A percentile compares a stretch with the other conserved stretches of the same genome.
These are phyloP conservation scores for Dicaeum eximium DNA, from an alignment of 2,113 vertebrate genomes.

Conservation along the genomic window DNA sequence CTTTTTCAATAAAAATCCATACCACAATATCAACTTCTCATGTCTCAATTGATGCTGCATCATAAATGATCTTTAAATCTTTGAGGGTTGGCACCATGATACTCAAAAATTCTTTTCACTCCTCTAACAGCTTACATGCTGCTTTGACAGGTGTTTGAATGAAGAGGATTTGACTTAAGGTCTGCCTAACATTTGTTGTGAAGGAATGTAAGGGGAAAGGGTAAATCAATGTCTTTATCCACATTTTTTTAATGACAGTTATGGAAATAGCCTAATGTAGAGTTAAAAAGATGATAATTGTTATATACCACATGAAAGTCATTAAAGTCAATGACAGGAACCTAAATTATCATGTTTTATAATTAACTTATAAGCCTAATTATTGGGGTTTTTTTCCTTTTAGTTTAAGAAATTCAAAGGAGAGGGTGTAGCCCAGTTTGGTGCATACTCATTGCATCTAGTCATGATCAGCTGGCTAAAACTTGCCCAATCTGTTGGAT, in stretches of 20 bases:
- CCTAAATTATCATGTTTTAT: background rate
- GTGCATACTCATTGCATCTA: background rate
- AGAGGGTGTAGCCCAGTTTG: background rate
- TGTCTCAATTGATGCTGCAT: background rate
- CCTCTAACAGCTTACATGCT: background rate
- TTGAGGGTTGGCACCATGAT: fast-evolving
- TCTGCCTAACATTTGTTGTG: fast-evolving
- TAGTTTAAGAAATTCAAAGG: background rate
- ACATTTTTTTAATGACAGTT: background rate
- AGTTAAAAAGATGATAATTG: background rate
- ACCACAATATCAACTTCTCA: background rate
- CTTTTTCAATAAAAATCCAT: background rate
- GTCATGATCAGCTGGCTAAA: background rate
- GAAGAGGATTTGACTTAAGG: background rate
- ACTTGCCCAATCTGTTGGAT: background rate
- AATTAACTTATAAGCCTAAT: background rate
- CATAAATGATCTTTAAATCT: background rate
- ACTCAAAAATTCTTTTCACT: background rate
- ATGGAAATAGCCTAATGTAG: background rate
- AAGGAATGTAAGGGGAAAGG: background rate
- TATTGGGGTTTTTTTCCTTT: background rate
- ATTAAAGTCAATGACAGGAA: background rate
- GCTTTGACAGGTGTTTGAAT: background rate
- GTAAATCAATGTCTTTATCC: background rate
- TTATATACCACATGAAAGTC: background rate